Evolutionary conservation across 2,797 vertebrate genomes (phyloP), one percentile per base, ranked within the genome.

Genomic region (Chrosomus eos): DNA sequence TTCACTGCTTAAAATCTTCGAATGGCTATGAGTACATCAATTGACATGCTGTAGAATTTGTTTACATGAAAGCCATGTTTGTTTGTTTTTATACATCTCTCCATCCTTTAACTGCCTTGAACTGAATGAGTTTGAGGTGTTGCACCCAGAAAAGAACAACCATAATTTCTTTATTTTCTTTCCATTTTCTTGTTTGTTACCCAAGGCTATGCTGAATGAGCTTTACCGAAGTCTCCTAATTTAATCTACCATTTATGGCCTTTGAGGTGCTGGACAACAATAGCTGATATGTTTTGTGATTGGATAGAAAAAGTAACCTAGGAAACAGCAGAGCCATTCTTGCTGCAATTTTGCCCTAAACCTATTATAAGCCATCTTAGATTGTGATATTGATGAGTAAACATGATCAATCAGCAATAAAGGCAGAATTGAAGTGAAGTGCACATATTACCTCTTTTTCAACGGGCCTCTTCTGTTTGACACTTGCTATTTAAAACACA

Each of bases 241-340:
- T 92, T 93, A 95, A 95, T 95, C 92, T 93, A 92, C 93, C 91
- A 92, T 92, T 95, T 93, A 93, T 92, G 88, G 90, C 90, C 90
- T 89, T 91, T 90, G 86, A 87, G 91, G 89, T 91, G 91, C 86
- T 84, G 91, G 87, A 90, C 82, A 86, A 87, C 77, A 84, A 80
- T 80, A 88, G 88, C 82, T 88, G 85, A 83, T 13, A 43, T 81
- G 90, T 85, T 80, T 87, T 87, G 80, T 91, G 91, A 94, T 94
- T 94, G 93, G 94, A 87, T 90, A 82, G 70, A 78, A 88, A 91
- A 93, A 90, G 92, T 94, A 92, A 94, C 93, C 93, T 90, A 93
- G 94, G 95, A 92, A 94, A 94, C 93, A 89, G 87, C 88, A 87
- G 85, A 75, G 82, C 89, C 33, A 91, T 90, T 90, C 91, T 92